A percentile compares a stretch with the other conserved stretches of the same genome.
Conservation (phyloP, 2,888 invertebrate genomes). For the Dryocosmus kuriphilus region DNA sequence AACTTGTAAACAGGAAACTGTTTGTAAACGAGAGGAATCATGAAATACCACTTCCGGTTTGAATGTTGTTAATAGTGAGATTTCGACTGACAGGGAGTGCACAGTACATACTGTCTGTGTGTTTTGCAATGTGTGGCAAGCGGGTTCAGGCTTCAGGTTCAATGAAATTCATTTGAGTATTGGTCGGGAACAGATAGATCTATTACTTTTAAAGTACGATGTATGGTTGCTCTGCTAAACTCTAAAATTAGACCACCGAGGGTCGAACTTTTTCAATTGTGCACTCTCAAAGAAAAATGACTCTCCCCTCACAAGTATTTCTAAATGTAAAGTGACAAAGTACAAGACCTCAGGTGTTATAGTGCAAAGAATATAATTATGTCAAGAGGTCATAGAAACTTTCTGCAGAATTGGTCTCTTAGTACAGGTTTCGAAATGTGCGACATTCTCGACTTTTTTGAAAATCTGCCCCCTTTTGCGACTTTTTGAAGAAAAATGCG, state of each 20-base stretch:
- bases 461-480: too few relatives aligned
- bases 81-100: neutral
- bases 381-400: neutral
- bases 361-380: neutral
- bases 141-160: conserved; percentile 25
- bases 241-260: neutral
- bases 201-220: conserved; percentile 65
- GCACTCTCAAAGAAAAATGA: neutral
- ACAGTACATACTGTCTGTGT: neutral
- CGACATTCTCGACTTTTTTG: too few relatives aligned
- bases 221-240: conserved; percentile 53
- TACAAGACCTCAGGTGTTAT: neutral
- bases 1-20: neutral
- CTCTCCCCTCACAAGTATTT: neutral
- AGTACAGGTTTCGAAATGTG: too few relatives aligned
- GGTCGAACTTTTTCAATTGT: neutral
- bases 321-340: neutral
- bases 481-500: too few relatives aligned
- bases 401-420: neutral
- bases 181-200: conserved; percentile 69
- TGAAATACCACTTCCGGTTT: neutral
- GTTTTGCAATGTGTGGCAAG: neutral
- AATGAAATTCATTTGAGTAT: conserved; percentile 69
- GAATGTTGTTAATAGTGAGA: neutral
- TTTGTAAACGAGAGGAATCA: neutral